Base-by-base conservation (phyloP, 2,797 vertebrate species). In the Hybognathus amarus region DNA sequence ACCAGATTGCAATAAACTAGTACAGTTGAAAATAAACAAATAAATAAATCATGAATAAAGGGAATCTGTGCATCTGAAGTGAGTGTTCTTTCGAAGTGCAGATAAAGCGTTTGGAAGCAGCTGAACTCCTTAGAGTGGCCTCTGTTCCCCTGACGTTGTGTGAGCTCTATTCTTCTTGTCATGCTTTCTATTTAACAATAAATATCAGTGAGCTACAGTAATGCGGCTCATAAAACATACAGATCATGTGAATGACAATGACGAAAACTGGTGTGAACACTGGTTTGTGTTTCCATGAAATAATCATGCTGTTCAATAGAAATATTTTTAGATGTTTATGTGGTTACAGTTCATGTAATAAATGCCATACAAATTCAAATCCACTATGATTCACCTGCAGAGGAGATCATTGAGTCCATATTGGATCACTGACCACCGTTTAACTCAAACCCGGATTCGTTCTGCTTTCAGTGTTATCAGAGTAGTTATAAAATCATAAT, bases 1-100 rank as follows among this genome's bases (percentile, higher is more conserved):
- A 97, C 96, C 97, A 97, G 97, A 97, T 96, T 96, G 96, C 96
- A 97, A 97, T 97, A 96, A 96, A 96, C 96, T 96, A 97, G 96
- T 97, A 96, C 96, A 96, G 95, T 97, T 95, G 95, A 92, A 93
- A 92, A 90, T 93, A 92, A 89, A 88, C 86, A 91, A 94, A 94
- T 93, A 94, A 95, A 95, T 93, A 93, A 94, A 94, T 92, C 91
- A 93, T 89, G 93, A 97, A 97, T 97, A 96, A 97, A 98, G 94
- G 96, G 93, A 96, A 94, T 92, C 89, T 91, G 91, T 94, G 94
- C 94, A 90, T 91, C 90, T 89, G 92, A 77, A 92, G 90, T 87
- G 88, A 91, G 89, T 92, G 90, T 88, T 89, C 66, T 85, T 87
- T 83, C 76, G 59, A 83, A 83, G 56, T 67, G 27, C 84, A 50